phyloP scores from a whole-genome alignment of 2,888 invertebrate species.

The Ophion ellenae region DNA sequence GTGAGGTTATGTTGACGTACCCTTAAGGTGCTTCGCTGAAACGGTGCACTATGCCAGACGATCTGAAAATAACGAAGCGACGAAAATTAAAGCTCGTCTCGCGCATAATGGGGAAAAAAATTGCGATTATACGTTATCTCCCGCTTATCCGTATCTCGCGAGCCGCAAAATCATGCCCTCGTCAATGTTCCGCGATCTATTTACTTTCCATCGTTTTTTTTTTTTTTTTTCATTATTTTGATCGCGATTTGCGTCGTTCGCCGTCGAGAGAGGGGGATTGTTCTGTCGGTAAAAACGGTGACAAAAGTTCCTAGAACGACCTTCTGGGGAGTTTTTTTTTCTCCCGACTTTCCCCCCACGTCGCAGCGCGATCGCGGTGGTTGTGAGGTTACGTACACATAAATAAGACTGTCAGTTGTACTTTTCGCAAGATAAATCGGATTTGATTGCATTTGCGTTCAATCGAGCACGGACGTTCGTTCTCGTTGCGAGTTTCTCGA shows the following conservation, averaged over 20 bases:
- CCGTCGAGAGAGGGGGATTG: background rate
- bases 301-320: slow-evolving; percentile 49
- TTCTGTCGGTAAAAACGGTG: background rate
- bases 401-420: slow-evolving; percentile 39
- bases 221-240: background rate
- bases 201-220: slow-evolving; percentile 20
- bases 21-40: background rate
- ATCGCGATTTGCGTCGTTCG: background rate
- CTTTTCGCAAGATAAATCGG: slow-evolving; percentile 17
- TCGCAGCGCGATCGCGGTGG: background rate
- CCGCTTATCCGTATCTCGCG: background rate
- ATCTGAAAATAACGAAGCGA: background rate
- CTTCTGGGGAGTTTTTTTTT: slow-evolving; percentile 18
- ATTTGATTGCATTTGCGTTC: slow-evolving; percentile 16
- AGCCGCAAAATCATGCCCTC: slow-evolving; percentile 25
- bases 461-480: background rate
- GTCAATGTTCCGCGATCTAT: slow-evolving; percentile 34
- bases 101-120: background rate
- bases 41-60: slow-evolving; percentile 5
- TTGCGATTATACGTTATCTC: slow-evolving; percentile 1
- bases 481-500: background rate
- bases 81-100: background rate
- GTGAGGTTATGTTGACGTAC: background rate
- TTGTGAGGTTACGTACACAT: slow-evolving; percentile 26
- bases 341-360: background rate